phyloP scores from a whole-genome alignment of 2,888 invertebrate species.

The Oasisia sp. region DNA sequence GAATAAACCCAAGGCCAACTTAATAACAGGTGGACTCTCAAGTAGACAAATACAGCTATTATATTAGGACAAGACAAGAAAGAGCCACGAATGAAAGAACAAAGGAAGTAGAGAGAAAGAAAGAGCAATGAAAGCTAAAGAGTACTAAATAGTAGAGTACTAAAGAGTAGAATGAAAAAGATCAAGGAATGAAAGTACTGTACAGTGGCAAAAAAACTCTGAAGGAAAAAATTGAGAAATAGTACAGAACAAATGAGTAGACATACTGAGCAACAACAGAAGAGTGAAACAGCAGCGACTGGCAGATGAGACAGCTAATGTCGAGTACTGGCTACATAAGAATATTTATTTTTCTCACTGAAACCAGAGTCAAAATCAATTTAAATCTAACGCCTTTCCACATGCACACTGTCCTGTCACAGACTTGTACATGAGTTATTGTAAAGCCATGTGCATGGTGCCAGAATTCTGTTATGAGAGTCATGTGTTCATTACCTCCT shows the following conservation, averaged over 20 bases:
- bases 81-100: not conserved
- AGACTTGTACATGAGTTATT: not conserved
- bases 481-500: no score
- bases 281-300: no score
- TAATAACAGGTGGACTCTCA: not conserved
- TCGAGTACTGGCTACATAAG: not conserved
- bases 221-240: no score
- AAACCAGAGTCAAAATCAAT: not conserved
- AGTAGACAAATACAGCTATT: not conserved
- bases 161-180: no score
- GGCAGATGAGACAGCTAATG: not conserved
- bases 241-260: no score
- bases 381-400: not conserved
- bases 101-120: no score
- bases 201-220: no score
- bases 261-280: no score
- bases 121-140: no score
- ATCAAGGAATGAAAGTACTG: no score
- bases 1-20: not conserved
- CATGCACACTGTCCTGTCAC: not conserved
- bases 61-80: not conserved
- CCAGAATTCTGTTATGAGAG: not conserved
- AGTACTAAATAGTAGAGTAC: no score
- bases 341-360: not conserved
- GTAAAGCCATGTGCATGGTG: not conserved